These are phyloP conservation scores for Gymnoscopelus braueri DNA, from an alignment of 2,797 vertebrate genomes.

Conservation along the genomic window DNA sequence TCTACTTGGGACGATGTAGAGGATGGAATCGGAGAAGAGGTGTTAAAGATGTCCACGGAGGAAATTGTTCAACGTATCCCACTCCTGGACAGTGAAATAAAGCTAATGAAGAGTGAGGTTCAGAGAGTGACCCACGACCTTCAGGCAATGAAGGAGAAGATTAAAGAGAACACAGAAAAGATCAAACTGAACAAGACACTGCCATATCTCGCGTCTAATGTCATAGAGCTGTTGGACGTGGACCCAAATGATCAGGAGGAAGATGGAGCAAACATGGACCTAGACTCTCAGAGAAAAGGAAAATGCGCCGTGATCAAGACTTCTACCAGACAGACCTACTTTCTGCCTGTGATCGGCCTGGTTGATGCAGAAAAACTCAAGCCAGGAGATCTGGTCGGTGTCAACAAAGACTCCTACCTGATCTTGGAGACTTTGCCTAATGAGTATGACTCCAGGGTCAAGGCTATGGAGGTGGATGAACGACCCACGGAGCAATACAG, in stretches of 20 bases:
- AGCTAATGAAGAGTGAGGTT: conserved; percentile 88
- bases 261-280: conserved; percentile 87
- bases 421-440: too few relatives aligned
- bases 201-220: too few relatives aligned
- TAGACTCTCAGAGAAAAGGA: conserved; percentile 88
- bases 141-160: conserved; percentile 88
- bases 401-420: too few relatives aligned
- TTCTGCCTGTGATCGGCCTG: not conserved
- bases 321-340: conserved; percentile 80
- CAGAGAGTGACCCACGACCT: conserved; percentile 84
- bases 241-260: conserved; percentile 89
- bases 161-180: conserved; percentile 87
- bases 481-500: conserved; percentile 81
- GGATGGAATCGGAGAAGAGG: too few relatives aligned
- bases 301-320: conserved; percentile 90
- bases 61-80: conserved; percentile 85
- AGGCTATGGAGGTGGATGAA: conserved; percentile 88
- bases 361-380: conserved; percentile 1
- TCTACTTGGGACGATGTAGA: conserved; percentile 98
- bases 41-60: conserved; percentile 83
- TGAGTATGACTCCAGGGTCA: conserved; percentile 72
- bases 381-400: not conserved
- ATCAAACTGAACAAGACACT: too few relatives aligned
- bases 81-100: conserved; percentile 85
- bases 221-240: conserved; percentile 83